phyloP scores from a whole-genome alignment of 2,888 invertebrate genomes.

The Aporophyla lueneburgensis region DNA sequence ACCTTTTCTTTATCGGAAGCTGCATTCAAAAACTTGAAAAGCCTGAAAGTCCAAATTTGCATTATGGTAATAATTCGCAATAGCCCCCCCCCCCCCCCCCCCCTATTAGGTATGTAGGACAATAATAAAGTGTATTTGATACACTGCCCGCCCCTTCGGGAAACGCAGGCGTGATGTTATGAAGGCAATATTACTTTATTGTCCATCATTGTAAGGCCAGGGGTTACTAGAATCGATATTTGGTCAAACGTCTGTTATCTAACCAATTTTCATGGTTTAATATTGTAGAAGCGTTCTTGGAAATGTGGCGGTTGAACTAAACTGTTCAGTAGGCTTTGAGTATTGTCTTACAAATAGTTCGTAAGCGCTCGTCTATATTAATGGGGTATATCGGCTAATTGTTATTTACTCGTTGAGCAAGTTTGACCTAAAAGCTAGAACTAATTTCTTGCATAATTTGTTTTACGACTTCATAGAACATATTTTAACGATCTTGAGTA shows the following conservation, averaged over 20 bases:
- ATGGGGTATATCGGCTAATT: neutral
- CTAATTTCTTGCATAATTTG: neutral
- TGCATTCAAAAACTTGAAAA: no score
- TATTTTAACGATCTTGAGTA: no score
- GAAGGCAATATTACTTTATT: slow-evolving; percentile 4
- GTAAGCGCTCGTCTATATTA: neutral
- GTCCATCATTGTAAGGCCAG: neutral
- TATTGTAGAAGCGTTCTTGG: slow-evolving; percentile 28
- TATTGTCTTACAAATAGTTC: neutral
- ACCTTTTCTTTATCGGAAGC: no score
- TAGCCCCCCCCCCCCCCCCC: no score
- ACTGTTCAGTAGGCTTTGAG: slow-evolving; percentile 3
- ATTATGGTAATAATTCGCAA: neutral
- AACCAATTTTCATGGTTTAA: slow-evolving; percentile 26
- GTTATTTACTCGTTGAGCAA: neutral
- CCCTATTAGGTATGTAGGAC: neutral
- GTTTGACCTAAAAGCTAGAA: neutral
- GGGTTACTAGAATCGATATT: slow-evolving; percentile 31
- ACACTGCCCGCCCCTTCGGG: neutral
- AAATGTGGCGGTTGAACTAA: slow-evolving; percentile 3
- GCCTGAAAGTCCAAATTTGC: neutral
- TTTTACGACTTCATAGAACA: no score
- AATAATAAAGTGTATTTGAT: neutral
- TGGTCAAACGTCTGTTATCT: neutral
- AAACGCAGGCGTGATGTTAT: neutral